Evolutionary conservation across 2,888 invertebrate genomes (phyloP).

Genomic region (Oscheius sp.): DNA sequence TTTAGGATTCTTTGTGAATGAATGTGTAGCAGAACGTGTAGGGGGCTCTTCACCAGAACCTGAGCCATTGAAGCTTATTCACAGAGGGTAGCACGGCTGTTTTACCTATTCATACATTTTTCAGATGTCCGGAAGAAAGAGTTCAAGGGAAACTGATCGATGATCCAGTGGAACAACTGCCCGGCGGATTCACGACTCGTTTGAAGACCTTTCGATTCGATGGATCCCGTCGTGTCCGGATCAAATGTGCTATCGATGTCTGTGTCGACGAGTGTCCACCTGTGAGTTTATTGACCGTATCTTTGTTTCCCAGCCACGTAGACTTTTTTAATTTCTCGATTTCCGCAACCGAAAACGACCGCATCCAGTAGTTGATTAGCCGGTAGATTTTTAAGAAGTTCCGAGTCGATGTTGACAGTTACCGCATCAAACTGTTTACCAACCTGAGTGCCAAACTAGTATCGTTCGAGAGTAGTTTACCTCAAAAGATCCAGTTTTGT

Average conservation of each 20-base stretch:
- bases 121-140: conserved; percentile 69
- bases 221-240: conserved; percentile 69
- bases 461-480: conserved; percentile 10
- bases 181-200: conserved; percentile 63
- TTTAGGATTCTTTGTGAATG: conserved; percentile 69
- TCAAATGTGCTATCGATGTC: conserved; percentile 71
- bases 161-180: conserved; percentile 56
- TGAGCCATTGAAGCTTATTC: conserved; percentile 68
- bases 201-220: conserved; percentile 72
- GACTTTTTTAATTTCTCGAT: conserved; percentile 64
- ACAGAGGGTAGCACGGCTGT: conserved; percentile 59
- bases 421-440: conserved; percentile 67
- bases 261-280: conserved; percentile 67
- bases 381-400: conserved; percentile 39
- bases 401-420: conserved; percentile 53
- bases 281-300: conserved; percentile 43
- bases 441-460: conserved; percentile 27
- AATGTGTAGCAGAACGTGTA: conserved; percentile 70
- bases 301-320: conserved; percentile 49
- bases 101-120: conserved; percentile 23
- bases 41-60: conserved; percentile 69
- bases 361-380: conserved; percentile 60
- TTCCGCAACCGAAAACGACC: conserved; percentile 66
- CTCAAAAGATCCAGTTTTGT: conserved; percentile 54
- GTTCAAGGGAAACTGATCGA: conserved; percentile 64